Percentiles rank a stretch among this genome's conserved stretches.
Evolutionary conservation across 1,140 invertebrate species (phyloP).

Genomic region (Myzus persicae): DNA sequence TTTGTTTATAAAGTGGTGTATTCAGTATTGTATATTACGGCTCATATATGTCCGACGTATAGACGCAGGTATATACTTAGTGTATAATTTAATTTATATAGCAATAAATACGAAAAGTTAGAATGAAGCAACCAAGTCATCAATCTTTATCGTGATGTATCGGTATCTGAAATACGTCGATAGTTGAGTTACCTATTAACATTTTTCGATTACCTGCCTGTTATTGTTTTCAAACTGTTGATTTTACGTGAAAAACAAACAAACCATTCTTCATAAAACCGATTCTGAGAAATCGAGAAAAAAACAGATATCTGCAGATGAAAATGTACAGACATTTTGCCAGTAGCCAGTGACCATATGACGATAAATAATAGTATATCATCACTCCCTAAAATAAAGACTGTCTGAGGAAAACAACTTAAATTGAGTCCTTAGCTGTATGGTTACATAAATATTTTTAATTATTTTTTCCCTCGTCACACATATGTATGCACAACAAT

Average conservation of each 20-base stretch:
- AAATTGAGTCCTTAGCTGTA: neutral
- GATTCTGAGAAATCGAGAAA: neutral
- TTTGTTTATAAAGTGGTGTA: neutral
- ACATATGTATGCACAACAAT: neutral
- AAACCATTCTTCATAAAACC: neutral
- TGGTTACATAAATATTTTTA: neutral
- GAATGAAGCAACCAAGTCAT: neutral
- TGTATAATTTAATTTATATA: neutral
- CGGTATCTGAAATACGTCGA: neutral
- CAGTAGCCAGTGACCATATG: neutral
- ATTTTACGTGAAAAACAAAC: conserved; percentile 5
- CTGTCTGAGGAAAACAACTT: neutral
- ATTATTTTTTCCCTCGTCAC: neutral
- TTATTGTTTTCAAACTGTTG: conserved; percentile 16
- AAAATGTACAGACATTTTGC: neutral
- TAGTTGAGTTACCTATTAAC: neutral
- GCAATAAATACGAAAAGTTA: neutral
- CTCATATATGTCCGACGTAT: too few relatives aligned
- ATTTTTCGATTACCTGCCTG: neutral
- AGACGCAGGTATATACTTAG: neutral
- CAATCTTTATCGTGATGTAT: neutral
- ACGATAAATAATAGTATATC: neutral
- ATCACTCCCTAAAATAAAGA: neutral
- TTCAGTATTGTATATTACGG: too few relatives aligned
- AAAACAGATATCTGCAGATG: neutral